Conservation (phyloP, 2,888 invertebrate genomes). For the Ochropleura leucogaster region DNA sequence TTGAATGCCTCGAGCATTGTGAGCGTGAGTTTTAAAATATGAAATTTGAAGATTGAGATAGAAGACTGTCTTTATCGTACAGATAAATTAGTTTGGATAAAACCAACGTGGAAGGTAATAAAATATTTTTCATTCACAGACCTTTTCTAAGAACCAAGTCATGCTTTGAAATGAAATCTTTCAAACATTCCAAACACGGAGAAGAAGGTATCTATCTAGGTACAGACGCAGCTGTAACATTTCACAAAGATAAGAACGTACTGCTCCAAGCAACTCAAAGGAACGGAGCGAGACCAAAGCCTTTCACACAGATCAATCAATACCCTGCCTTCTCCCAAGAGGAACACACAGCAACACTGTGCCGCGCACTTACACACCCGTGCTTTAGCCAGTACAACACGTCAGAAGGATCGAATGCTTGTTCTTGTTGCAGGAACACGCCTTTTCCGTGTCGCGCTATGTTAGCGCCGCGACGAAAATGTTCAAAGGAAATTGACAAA, state of each 20-base stretch:
- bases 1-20: conserved; percentile 5
- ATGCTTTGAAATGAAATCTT: conserved; percentile 19
- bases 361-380: conserved; percentile 26
- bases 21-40: not conserved
- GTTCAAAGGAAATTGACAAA: conserved; percentile 29
- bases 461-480: conserved; percentile 27
- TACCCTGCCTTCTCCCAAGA: conserved; percentile 45
- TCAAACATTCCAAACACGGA: conserved; percentile 38
- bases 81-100: not conserved
- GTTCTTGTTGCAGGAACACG: conserved; percentile 54
- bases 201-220: conserved; percentile 12
- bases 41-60: not conserved
- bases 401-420: conserved; percentile 42
- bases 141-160: conserved; percentile 7
- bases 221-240: conserved; percentile 37
- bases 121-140: conserved; percentile 10
- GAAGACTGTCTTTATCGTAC: not conserved
- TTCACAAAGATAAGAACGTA: conserved; percentile 55
- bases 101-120: conserved; percentile 1
- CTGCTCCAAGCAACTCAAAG: conserved; percentile 47
- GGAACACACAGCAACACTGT: conserved; percentile 49
- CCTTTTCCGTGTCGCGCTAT: conserved; percentile 52
- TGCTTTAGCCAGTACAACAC: conserved; percentile 23
- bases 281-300: conserved; percentile 52
- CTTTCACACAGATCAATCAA: conserved; percentile 62